Evolutionary conservation across 2,797 vertebrate species (phyloP), one percentile per base, ranked within the genome.

Genomic region (Pangasius mekongensis): DNA sequence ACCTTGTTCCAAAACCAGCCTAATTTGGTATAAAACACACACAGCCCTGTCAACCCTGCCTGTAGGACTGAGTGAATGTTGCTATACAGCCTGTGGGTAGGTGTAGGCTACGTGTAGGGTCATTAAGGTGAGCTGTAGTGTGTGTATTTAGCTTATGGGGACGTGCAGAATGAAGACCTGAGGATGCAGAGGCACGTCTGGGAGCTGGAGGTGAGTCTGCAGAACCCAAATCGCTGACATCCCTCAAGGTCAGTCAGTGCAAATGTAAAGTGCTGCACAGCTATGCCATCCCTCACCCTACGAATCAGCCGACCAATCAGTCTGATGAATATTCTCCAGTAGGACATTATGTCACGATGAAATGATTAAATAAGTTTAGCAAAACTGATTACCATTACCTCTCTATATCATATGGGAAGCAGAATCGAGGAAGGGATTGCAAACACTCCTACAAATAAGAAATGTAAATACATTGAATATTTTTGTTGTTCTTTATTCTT

Each of bases 221-320:
- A 98, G 93, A 98, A 98, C 8, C 98, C 98, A 16, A 98, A 98
- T 49, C 95, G 96, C 49, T 98, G 97, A 85, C 95, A 97, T 92
- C 97, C 97, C 0, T 96, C 96, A 71, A 98, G 94, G 92, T 98
- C 97, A 0, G 98, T 98, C 92, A 98, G 93, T 2, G 95, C 96
- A 27, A 98, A 98, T 52, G 97, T 97, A 93, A 98, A 98, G 90
- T 98, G 96, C 92, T 98, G 98, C 78, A 97, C 97, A 0, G 94
- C 93, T 0, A 94, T 91, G 7, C 90, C 94, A 22, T 96, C 95
- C 91, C 90, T 95, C 36, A 87, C 92, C 88, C 97, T 97, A 91
- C 0, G 0, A 84, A 56, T 30, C 67, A 49, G 56, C 27, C 56
- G 27, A 24, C 22, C 73, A 71, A 5, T 62, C 49, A 47, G 8